Evolutionary conservation across 2,113 vertebrate genomes (phyloP), one percentile per base, ranked within the genome.

Genomic region (Gobius niger): DNA sequence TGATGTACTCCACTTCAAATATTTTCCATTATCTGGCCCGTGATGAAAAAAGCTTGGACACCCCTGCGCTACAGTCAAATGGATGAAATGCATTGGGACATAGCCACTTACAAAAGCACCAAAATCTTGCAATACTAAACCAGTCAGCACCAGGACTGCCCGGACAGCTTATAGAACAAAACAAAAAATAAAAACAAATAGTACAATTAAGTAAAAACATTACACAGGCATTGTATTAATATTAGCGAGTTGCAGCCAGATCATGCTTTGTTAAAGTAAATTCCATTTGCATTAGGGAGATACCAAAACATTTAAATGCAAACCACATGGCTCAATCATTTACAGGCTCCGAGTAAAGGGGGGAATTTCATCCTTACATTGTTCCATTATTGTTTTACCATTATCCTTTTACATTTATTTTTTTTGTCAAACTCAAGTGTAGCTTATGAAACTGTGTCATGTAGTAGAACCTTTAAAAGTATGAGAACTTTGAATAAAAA

Each of bases 361-460:
- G 63, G 67, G 64, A 41, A 52, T 62, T 65, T 46, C 1, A 64
- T 64, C 49, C 68, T 49, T 44, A 72, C 60, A 49, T 54, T 53
- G 71, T 77, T 75, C 4, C 16, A 63, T 16, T n/a, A 15, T 34
- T 34, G 24, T 34, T 34, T 34, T 34, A 78, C 63, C 78, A 40
- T n/a, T 11, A 41, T 3, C 6, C 54, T 63, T 3, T 46, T 62
- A 41, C 60, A 59, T 69, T 68, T 79, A 52, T 62, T 67, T 15
- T 41, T 70, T 44, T 65, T 34, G 24, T 34, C 24, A 34, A 24
- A 77, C 63, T 42, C 64, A 13, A 51, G 52, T 61, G 71, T 80
- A 90, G 86, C 87, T 89, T 87, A 89, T 90, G 73, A 76, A 81
- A 81, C 73, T 76, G 74, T 76, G 1, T 24, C 46, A 53, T 59